A percentile compares a stretch with the other conserved stretches of the same genome.
These are phyloP conservation scores for Dryobota labecula DNA, from an alignment of 2,888 invertebrate genomes.

Conservation along the genomic window DNA sequence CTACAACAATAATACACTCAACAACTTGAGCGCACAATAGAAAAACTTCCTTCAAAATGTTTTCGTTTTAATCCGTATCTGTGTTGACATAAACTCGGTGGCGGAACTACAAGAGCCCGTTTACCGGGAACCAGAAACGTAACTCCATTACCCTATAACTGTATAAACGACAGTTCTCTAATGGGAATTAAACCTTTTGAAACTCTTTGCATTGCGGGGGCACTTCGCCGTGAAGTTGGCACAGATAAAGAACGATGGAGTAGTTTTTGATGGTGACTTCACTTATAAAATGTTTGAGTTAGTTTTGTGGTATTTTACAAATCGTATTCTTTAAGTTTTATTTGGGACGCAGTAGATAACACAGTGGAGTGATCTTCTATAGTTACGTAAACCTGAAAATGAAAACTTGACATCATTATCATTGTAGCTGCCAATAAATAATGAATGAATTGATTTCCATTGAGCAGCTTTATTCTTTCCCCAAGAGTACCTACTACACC, in stretches of 20 bases:
- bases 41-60: conserved; percentile 58
- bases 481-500: no score
- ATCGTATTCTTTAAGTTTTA: not conserved
- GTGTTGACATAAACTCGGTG: conserved; percentile 60
- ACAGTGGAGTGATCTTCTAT: no score
- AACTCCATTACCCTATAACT: conserved; percentile 65
- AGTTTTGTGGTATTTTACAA: conserved; percentile 16
- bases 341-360: not conserved
- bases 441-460: not conserved
- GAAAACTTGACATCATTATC: no score
- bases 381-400: no score
- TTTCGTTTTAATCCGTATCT: conserved; percentile 60
- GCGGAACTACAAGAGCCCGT: conserved; percentile 57
- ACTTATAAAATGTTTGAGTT: conserved; percentile 49
- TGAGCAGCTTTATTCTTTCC: not conserved
- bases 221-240: conserved; percentile 51
- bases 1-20: conserved; percentile 44
- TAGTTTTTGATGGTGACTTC: conserved; percentile 47
- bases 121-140: conserved; percentile 59
- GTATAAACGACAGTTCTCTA: conserved; percentile 64
- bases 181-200: conserved; percentile 67
- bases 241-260: conserved; percentile 51
- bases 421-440: no score
- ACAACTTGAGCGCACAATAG: conserved; percentile 47
- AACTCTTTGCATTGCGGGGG: conserved; percentile 60